A percentile compares a stretch with the other conserved stretches of the same genome.
These are phyloP conservation scores for Perithous albicinctus DNA, from an alignment of 2,888 invertebrate species.

Conservation along the genomic window DNA sequence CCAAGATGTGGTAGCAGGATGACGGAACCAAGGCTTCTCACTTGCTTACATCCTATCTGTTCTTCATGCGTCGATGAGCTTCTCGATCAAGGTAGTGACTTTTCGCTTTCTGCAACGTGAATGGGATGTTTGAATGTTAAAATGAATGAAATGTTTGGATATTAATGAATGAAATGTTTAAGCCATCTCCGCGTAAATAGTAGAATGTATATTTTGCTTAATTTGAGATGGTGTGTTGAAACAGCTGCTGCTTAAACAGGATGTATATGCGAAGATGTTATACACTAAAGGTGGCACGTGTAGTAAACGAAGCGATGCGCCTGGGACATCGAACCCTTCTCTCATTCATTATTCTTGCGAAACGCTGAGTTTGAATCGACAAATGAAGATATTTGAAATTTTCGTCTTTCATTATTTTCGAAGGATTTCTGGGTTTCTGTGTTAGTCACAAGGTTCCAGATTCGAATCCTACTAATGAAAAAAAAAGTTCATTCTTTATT, in stretches of 20 bases:
- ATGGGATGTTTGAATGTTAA: neutral
- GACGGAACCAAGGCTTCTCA: constrained; percentile 81
- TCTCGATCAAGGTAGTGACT: constrained; percentile 67
- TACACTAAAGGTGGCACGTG: constrained; percentile 10
- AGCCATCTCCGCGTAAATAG: constrained; percentile 16
- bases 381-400: neutral
- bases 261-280: constrained; percentile 18
- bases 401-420: too few species aligned
- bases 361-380: neutral
- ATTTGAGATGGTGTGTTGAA: constrained; percentile 21
- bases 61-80: constrained; percentile 78
- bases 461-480: too few species aligned
- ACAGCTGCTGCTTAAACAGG: constrained; percentile 50
- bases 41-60: constrained; percentile 81
- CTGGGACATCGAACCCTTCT: constrained; percentile 1
- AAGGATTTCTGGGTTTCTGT: too few species aligned
- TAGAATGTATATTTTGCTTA: constrained; percentile 50
- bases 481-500: too few species aligned
- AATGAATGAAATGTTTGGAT: neutral
- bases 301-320: neutral
- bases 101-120: neutral
- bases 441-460: too few species aligned
- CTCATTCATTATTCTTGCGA: constrained; percentile 4
- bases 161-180: constrained; percentile 12
- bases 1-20: constrained; percentile 79